These are phyloP conservation scores for Criorhina ranunculi DNA, from an alignment of 2,888 invertebrate genomes.

Conservation along the genomic window DNA sequence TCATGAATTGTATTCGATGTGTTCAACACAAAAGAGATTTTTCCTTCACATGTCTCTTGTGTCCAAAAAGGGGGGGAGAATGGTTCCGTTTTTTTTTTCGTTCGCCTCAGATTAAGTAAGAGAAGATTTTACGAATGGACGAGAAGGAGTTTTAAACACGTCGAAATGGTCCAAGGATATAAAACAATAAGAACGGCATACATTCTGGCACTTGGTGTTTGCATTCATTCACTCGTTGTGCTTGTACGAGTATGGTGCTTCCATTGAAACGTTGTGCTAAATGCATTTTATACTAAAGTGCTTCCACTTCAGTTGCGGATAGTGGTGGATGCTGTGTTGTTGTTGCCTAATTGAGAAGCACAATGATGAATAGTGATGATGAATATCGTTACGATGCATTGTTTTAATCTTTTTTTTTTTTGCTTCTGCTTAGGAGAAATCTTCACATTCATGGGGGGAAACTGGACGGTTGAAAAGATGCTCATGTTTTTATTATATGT, in stretches of 20 bases:
- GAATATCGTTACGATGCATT: constrained; percentile 32
- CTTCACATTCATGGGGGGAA: no score
- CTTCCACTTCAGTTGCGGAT: constrained; percentile 32
- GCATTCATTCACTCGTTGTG: constrained; percentile 30
- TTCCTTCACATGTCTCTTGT: constrained; percentile 1
- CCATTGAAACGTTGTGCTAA: constrained; percentile 53
- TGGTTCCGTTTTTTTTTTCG: neutral
- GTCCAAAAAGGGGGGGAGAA: neutral
- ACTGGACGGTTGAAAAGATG: no score
- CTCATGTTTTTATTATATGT: no score
- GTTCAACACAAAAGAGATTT: constrained; percentile 6
- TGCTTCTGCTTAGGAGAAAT: no score
- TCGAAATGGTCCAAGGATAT: constrained; percentile 43
- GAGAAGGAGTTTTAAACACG: neutral
- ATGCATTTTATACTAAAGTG: constrained; percentile 55
- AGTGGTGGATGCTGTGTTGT: constrained; percentile 20
- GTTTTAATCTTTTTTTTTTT: constrained; percentile 3
- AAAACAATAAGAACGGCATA: constrained; percentile 31
- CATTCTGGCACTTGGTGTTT: constrained; percentile 3
- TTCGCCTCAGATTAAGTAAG: neutral
- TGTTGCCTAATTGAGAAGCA: constrained; percentile 46
- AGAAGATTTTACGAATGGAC: no score
- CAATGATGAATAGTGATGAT: constrained; percentile 23
- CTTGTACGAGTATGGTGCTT: constrained; percentile 11
- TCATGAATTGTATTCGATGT: neutral